Base-by-base conservation (phyloP, 2,888 invertebrate species). In the Ernsta delagoae region DNA sequence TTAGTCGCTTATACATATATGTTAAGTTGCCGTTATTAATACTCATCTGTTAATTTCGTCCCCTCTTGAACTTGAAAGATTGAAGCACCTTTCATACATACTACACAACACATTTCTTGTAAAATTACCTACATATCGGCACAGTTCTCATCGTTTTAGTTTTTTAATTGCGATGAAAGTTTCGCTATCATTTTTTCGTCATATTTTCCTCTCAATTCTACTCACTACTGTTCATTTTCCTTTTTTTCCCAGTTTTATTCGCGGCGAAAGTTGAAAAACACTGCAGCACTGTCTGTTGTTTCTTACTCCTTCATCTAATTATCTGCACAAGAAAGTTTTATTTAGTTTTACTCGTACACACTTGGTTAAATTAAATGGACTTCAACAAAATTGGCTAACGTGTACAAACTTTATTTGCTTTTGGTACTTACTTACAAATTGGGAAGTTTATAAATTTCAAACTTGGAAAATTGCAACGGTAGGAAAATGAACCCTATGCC, bases 351-450 rank as follows among this genome's bases (percentile, higher is more conserved):
- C 31, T 31, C 4, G 54, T 48, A 48, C 54, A 54, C 54, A 54
- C 54, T 54, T 24, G 54, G 31, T 54, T 31, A 31, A 54, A 54
- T 54, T 9, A 54, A 54, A 31, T 54, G 54, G 24, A 54, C 54
- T 54, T 54, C 9, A 54, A 31, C 31, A 11, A 54, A 54, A 54
- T 54, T 54, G 3, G 31, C 54, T 31, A 54, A 11, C 31, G 54
- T 31, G 31, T 4, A 31, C 54, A 54, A 31, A 54, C 54, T 48
- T 16, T n/a, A n/a, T 45, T 45, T 12, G 48, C 31, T 31, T 31
- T 31, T 31, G 31, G 31, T 31, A 31, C 31, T 31, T 31, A 31
- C 31, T 31, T 31, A 31, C 31, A 4, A 31, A 31, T 31, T 16
- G 16, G 16, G 16, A 16, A 39, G 48, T 48, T 48, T 48, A 7